Evolutionary conservation across 2,797 vertebrate genomes (phyloP).

Genomic region (Pyrocephalus nanus): DNA sequence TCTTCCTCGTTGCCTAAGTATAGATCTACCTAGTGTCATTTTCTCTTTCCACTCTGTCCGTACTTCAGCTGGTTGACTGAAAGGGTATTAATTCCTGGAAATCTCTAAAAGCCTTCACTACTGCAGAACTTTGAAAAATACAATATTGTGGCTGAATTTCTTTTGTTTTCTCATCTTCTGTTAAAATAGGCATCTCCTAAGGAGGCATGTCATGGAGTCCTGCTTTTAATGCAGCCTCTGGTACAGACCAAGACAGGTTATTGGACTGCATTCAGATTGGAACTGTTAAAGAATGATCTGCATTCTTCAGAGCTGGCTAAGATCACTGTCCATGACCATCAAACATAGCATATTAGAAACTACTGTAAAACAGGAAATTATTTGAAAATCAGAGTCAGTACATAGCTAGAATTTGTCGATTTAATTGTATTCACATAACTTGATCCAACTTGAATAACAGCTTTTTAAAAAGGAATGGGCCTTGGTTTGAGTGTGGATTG

Average conservation of each 20-base stretch:
- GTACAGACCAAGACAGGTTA: background rate
- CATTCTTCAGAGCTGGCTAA: background rate
- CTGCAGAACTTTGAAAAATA: background rate
- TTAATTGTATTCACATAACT: background rate
- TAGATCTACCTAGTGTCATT: background rate
- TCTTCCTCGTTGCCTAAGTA: background rate
- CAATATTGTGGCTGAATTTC: background rate
- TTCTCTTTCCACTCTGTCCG: background rate
- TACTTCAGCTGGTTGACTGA: background rate
- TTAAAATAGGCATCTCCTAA: background rate
- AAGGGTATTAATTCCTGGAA: background rate
- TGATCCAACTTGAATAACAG: background rate
- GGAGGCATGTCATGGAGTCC: background rate
- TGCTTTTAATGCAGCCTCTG: background rate
- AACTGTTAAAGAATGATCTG: background rate
- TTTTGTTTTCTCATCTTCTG: background rate
- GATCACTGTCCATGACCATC: background rate
- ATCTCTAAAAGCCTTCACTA: background rate
- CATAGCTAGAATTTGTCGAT: background rate
- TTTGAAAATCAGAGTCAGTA: background rate
- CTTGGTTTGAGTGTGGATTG: background rate
- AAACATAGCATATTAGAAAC: background rate
- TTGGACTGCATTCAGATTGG: background rate
- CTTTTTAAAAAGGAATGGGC: background rate
- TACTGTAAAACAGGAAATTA: background rate